Evolutionary conservation across 2,888 invertebrate genomes (phyloP).

Genomic region (Sisyra terminalis): DNA sequence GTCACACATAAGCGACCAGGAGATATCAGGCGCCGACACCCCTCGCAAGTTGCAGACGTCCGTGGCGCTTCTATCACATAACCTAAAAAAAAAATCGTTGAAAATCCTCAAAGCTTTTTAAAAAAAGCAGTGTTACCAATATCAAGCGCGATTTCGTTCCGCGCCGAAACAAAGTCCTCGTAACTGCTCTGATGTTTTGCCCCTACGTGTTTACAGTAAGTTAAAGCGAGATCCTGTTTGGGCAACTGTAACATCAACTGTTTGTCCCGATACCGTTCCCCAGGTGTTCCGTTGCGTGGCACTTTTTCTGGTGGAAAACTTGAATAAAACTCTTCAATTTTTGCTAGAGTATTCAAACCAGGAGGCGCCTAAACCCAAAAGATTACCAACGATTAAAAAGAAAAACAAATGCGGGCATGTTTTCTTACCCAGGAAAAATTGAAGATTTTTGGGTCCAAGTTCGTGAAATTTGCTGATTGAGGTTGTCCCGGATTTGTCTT

Average conservation of each 20-base stretch:
- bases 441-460: constrained; percentile 36
- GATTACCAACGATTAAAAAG: background rate
- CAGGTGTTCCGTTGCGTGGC: constrained; percentile 44
- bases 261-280: constrained; percentile 63
- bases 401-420: no score
- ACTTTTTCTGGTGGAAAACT: constrained; percentile 67
- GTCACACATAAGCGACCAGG: constrained; percentile 70
- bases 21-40: constrained; percentile 64
- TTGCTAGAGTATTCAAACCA: constrained; percentile 22
- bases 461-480: constrained; percentile 46
- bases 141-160: constrained; percentile 92
- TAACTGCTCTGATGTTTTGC: constrained; percentile 62
- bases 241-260: constrained; percentile 83
- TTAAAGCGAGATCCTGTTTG: constrained; percentile 80
- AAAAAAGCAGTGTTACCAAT: constrained; percentile 42
- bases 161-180: constrained; percentile 84
- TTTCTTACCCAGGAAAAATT: constrained; percentile 26
- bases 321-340: constrained; percentile 89
- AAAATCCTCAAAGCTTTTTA: constrained; percentile 4
- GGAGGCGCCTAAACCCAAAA: constrained; percentile 17
- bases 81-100: constrained; percentile 25
- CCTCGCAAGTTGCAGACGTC: constrained; percentile 42
- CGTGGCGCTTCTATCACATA: constrained; percentile 40
- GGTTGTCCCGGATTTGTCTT: constrained; percentile 31
- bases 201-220: constrained; percentile 77